Percentiles rank a stretch among this genome's conserved stretches.
phyloP scores from a whole-genome alignment of 2,113 vertebrate genomes.

The western clawed frog (Xenopus tropicalis) region UCB_Xtro_10.0 CM004449.2:121800501-121801000 shows the following conservation, averaged over 20 bases:
- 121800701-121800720: neutral
- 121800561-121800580: neutral
- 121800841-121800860: too few species aligned
- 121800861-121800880: neutral
- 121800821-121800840: too few species aligned
- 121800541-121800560: neutral
- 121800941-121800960: neutral
- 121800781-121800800: conserved; percentile 3
- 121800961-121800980: neutral
- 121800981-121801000: neutral
- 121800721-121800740: neutral
- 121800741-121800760: neutral
- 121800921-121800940: neutral
- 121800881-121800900: too few species aligned
- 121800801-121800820: neutral
- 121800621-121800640: neutral
- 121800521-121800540: neutral
- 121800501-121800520: neutral
- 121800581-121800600: neutral
- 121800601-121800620: neutral
- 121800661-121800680: neutral
- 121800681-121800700: neutral
- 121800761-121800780: neutral
- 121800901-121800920: too few species aligned
- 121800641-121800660: neutral